These are phyloP conservation scores for Oreortyx pictus DNA, from an alignment of 2,797 vertebrate genomes.

Conservation along the genomic window DNA sequence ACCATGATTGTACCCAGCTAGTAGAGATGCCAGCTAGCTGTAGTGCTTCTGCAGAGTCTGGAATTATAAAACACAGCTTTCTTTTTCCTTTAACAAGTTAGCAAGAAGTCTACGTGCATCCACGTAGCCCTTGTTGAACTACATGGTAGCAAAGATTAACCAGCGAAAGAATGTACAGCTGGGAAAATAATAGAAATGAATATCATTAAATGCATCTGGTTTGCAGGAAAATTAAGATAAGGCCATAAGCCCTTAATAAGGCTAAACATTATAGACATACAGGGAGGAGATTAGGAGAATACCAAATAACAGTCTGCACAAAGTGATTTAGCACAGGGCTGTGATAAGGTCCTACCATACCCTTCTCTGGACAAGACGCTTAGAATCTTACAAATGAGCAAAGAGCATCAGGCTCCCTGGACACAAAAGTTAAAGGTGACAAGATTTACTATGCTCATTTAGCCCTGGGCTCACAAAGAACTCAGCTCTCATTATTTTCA, in stretches of 20 bases:
- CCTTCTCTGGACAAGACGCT: not conserved
- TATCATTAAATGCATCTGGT: slow-evolving; percentile 51
- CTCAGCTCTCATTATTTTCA: slow-evolving; percentile 14
- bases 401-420: not conserved
- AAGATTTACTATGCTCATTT: slow-evolving; percentile 30
- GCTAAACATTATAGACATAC: slow-evolving; percentile 48
- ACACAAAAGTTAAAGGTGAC: not conserved
- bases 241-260: slow-evolving; percentile 71
- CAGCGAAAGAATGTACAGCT: slow-evolving; percentile 21
- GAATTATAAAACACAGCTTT: not conserved
- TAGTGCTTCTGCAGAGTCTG: not conserved
- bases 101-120: not conserved
- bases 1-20: not conserved
- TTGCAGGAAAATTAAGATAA: slow-evolving; percentile 50
- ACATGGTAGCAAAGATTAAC: slow-evolving; percentile 50
- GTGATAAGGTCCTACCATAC: not conserved
- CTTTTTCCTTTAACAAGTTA: not conserved
- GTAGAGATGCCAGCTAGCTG: not conserved
- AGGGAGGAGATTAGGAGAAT: slow-evolving; percentile 29
- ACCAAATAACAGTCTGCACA: not conserved
- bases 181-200: slow-evolving; percentile 63
- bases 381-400: not conserved
- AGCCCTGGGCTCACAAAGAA: not conserved
- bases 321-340: not conserved
- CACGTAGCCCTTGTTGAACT: slow-evolving; percentile 13